phyloP scores from a whole-genome alignment of 2,113 vertebrate genomes.

The Gracilinanus agilis region DNA sequence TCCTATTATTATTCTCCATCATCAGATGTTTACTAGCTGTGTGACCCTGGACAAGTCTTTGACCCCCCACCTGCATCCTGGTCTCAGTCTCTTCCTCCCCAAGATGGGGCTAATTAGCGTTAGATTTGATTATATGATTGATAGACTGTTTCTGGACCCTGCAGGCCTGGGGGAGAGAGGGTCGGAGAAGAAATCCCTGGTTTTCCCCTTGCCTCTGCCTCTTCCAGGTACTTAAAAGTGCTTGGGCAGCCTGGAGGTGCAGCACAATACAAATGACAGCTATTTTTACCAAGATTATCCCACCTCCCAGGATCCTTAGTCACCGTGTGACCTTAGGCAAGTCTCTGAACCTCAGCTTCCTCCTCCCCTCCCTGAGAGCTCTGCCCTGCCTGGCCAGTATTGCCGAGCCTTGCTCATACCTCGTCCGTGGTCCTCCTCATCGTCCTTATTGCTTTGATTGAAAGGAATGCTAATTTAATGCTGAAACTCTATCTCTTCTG shows the following conservation, averaged over 20 bases:
- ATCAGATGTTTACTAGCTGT: background rate
- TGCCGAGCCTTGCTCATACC: too few species aligned
- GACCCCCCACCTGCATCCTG: background rate
- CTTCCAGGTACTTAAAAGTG: background rate
- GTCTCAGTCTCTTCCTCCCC: background rate
- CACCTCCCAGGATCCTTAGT: background rate
- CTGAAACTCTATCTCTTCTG: constrained; percentile 58
- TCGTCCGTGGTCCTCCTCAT: constrained; percentile 2
- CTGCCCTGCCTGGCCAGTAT: too few species aligned
- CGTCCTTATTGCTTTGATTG: background rate
- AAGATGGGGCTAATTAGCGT: background rate
- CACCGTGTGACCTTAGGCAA: background rate
- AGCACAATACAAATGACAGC: too few species aligned
- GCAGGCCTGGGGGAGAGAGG: constrained; percentile 17
- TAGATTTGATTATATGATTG: constrained; percentile 51
- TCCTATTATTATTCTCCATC: background rate
- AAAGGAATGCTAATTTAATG: constrained; percentile 52
- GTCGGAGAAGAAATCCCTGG: constrained; percentile 32
- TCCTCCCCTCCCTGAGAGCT: background rate
- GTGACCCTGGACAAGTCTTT: background rate
- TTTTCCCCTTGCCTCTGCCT: too few species aligned
- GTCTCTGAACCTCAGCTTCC: background rate
- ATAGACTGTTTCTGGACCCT: constrained; percentile 24
- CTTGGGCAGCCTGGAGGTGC: too few species aligned
- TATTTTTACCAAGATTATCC: too few species aligned